phyloP scores from a whole-genome alignment of 2,113 vertebrate species.

The Myotis yumanensis region DNA sequence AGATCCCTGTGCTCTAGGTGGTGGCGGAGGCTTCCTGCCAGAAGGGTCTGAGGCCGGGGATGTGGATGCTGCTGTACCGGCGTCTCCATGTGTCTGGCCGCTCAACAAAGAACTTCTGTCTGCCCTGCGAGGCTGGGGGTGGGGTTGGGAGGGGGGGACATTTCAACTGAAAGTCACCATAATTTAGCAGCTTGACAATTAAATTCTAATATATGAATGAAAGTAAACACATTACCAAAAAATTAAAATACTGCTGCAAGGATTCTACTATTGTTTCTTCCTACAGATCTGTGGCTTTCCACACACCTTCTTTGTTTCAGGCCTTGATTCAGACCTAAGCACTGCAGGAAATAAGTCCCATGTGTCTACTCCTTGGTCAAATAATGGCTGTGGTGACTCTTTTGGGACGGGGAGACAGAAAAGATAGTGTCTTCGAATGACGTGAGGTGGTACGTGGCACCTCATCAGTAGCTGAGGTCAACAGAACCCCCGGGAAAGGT shows the following conservation, averaged over 20 bases:
- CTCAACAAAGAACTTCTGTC: not conserved
- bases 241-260: not conserved
- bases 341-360: not conserved
- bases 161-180: not conserved
- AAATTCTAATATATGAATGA: not conserved
- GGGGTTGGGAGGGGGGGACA: not conserved
- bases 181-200: conserved; percentile 17
- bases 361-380: not conserved
- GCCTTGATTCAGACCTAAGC: not conserved
- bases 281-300: not conserved
- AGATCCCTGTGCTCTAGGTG: not conserved
- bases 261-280: not conserved
- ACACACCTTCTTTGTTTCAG: not conserved
- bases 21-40: conserved; percentile 30
- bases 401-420: not conserved
- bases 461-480: not conserved
- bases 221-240: not conserved
- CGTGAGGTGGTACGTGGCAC: not conserved
- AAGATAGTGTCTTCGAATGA: not conserved
- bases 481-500: not conserved
- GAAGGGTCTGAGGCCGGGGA: not conserved
- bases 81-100: not conserved
- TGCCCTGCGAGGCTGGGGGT: not conserved
- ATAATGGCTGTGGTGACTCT: not conserved
- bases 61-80: not conserved